A percentile compares a stretch with the other conserved stretches of the same genome.
phyloP scores from a whole-genome alignment of 2,888 invertebrate species.

The Aethes cnicana region DNA sequence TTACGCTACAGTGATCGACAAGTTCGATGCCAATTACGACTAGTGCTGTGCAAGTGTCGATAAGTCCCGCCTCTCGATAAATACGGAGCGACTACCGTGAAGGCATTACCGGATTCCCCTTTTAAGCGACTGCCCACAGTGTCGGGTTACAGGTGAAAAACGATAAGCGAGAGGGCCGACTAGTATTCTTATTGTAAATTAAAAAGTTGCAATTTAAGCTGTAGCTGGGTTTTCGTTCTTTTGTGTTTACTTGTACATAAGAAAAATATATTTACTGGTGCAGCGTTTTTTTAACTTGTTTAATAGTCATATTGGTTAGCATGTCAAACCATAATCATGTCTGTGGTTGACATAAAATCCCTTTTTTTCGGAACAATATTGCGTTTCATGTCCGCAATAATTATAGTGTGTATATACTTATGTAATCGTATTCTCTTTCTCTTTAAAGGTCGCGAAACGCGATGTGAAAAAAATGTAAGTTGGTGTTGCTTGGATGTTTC shows the following conservation, averaged over 20 bases:
- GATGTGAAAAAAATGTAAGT: neutral
- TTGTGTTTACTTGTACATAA: no score
- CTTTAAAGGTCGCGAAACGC: conserved; percentile 1
- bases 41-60: conserved; percentile 54
- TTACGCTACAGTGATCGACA: conserved; percentile 19
- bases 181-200: conserved; percentile 2
- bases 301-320: no score
- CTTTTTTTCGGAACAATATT: neutral
- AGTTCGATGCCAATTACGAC: conserved; percentile 59
- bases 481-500: no score
- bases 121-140: conserved; percentile 66
- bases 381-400: neutral
- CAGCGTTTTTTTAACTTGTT: no score
- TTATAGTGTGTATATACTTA: conserved; percentile 1
- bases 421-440: conserved; percentile 4
- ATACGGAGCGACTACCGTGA: conserved; percentile 69
- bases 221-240: no score
- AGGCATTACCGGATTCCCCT: conserved; percentile 72
- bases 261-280: no score
- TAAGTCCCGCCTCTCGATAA: conserved; percentile 48
- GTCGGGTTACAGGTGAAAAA: conserved; percentile 60
- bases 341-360: conserved; percentile 1
- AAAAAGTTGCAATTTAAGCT: no score
- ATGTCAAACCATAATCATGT: conserved; percentile 9
- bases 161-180: conserved; percentile 9